Evolutionary conservation across 2,113 vertebrate species (phyloP).

Genomic region (Tricholaema leucomelas): DNA sequence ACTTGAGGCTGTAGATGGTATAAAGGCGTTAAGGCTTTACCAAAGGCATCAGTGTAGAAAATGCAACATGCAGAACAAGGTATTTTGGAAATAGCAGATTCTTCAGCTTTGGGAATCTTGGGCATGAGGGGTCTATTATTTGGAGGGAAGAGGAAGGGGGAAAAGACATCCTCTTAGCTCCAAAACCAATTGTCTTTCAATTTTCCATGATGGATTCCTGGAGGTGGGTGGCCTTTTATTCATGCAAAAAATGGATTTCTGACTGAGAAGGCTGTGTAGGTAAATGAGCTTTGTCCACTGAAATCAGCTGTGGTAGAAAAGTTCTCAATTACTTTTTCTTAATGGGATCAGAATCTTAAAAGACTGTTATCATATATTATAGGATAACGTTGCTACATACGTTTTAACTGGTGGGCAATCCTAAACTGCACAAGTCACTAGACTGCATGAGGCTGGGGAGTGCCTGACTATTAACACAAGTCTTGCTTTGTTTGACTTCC

Average conservation of each 20-base stretch:
- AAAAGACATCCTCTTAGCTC: neutral
- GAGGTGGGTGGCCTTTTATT: neutral
- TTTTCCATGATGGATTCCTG: neutral
- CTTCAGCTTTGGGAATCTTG: neutral
- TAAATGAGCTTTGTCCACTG: neutral
- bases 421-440: neutral
- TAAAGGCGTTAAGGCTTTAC: neutral
- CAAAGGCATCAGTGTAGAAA: neutral
- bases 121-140: neutral
- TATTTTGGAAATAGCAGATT: neutral
- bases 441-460: neutral
- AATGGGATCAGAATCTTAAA: neutral
- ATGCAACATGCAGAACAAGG: neutral
- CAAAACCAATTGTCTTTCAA: neutral
- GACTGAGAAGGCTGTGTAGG: neutral
- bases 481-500: neutral
- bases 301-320: neutral
- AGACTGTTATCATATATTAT: neutral
- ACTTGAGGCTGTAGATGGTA: neutral
- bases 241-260: neutral
- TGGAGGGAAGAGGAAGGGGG: neutral
- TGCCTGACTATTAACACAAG: neutral
- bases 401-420: neutral
- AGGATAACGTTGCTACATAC: neutral
- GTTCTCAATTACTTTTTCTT: neutral